Base-by-base conservation (phyloP, 2,888 invertebrate genomes). In the Alviniconcha strummeri region DNA sequence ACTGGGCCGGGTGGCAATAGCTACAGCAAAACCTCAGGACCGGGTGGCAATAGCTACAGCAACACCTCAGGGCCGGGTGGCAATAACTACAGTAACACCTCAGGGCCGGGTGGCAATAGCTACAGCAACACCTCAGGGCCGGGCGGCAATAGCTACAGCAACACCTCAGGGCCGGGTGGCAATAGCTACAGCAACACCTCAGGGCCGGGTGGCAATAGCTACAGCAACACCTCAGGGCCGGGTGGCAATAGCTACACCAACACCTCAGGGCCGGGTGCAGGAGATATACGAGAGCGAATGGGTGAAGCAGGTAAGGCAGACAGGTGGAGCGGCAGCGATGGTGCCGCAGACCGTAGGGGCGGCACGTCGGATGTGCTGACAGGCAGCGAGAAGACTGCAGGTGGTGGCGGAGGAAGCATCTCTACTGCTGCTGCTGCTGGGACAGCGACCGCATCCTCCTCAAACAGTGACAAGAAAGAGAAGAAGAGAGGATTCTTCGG, bases 401-500 rank as follows among this genome's bases (percentile, higher is more conserved):
- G 7, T 57, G 76, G 19, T 19, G n/a, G 54, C 6, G 54, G 15
- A 54, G 36, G 7, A 57, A 36, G 1, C 36, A 36, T 36, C 36
- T 36, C 36, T 36, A 3, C 56, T 19, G 76, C 15, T 9, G 56
- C 11, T 9, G 75, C 56, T n/a, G 55, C 55, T 7, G 55, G 17
- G 56, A n/a, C 55, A 76, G 36, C 57, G 13, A 57, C 76, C 8
- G 11, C 13, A 5, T 55, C 17, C 13, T 55, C 75, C 17, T 55
- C 56, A 57, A 57, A 57, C 56, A 77, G 57, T 4, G 57, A 77
- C n/a, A 57, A 77, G 57, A 77, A 77, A 11, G 76, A 77, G 19
- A 77, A 57, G 54, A 77, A 77, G 57, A 77, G 57, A 77, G 76
- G 76, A n/a, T 19, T 77, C 17, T 77, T 77, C 57, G 19, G 76